Conservation (phyloP, 2,797 vertebrate species). For the Ceyx erithaca region DNA sequence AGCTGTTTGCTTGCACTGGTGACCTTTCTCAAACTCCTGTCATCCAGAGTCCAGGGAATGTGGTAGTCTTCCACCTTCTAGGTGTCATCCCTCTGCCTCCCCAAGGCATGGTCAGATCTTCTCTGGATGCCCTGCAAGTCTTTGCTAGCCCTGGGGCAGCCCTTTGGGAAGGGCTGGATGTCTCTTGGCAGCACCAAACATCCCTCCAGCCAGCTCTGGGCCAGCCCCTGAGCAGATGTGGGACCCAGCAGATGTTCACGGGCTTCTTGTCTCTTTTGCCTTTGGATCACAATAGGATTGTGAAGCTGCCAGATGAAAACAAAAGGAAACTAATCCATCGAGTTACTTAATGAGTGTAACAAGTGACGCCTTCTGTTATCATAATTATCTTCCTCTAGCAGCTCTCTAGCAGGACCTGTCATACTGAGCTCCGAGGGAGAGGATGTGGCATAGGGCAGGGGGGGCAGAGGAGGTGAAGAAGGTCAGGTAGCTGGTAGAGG, state of each 20-base stretch:
- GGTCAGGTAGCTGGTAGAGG: background rate
- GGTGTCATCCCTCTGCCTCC: background rate
- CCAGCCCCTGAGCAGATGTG: background rate
- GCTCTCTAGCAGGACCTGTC: background rate
- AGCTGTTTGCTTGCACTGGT: background rate
- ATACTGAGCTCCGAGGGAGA: background rate
- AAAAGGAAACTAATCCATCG: background rate
- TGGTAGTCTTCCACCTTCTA: background rate
- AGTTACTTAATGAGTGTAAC: background rate
- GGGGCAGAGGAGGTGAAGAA: background rate
- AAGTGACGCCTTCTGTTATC: background rate
- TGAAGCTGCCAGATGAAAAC: background rate
- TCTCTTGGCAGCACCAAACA: background rate
- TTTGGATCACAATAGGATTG: background rate
- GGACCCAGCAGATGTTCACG: accelerated
- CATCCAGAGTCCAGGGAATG: background rate
- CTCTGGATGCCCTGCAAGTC: accelerated
- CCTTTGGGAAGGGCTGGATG: background rate
- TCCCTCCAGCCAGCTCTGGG: background rate
- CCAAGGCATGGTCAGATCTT: background rate
- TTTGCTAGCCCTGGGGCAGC: background rate
- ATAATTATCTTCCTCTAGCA: background rate
- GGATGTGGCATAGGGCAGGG: constrained; percentile 1
- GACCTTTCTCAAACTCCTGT: background rate
- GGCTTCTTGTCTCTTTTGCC: background rate